phyloP scores from a whole-genome alignment of 2,797 vertebrate genomes.

The Coendou prehensilis region DNA sequence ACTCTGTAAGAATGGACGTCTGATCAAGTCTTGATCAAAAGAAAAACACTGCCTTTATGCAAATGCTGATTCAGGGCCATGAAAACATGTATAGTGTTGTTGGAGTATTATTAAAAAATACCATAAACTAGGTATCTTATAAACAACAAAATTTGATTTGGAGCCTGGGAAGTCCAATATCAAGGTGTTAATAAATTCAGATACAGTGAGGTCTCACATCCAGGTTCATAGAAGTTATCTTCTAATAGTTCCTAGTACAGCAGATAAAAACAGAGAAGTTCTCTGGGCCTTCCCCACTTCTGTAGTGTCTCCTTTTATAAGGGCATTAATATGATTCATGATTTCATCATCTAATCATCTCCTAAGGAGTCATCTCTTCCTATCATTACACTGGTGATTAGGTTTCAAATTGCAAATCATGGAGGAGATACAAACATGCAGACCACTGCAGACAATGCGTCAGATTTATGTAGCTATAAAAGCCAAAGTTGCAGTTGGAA shows the following conservation, averaged over 20 bases:
- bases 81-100: neutral
- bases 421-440: neutral
- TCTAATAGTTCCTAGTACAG: neutral
- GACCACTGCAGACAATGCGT: neutral
- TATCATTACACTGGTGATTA: neutral
- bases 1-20: rapidly evolving
- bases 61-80: neutral
- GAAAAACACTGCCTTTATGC: neutral
- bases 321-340: neutral
- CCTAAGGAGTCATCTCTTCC: too few relatives aligned
- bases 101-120: neutral
- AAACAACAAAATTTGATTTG: neutral
- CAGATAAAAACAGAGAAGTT: neutral
- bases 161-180: neutral
- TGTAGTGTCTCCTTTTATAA: rapidly evolving
- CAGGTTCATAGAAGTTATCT: neutral
- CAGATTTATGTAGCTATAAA: neutral
- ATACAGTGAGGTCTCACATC: neutral
- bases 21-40: neutral
- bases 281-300: neutral
- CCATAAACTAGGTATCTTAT: neutral
- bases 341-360: neutral
- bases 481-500: neutral
- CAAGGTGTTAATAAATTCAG: neutral
- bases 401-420: neutral